phyloP scores from a whole-genome alignment of 2,888 invertebrate species.

The Aspidapion aeneum region DNA sequence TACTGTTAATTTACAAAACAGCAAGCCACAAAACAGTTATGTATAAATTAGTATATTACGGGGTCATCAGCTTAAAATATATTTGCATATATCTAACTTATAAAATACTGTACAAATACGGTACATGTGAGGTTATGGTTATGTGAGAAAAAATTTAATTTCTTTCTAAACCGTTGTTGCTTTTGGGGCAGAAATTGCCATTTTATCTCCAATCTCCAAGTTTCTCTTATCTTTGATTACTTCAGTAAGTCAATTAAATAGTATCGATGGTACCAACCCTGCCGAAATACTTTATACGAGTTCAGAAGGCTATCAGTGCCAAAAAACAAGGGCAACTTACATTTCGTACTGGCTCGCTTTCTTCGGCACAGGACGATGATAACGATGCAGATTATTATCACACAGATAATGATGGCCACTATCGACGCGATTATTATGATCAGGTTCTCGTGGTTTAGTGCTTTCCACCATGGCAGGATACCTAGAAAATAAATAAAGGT shows the following conservation, averaged over 20 bases:
- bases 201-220: no score
- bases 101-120: no score
- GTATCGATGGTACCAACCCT: not conserved
- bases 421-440: conserved; percentile 68
- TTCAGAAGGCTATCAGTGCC: conserved; percentile 7
- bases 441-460: conserved; percentile 71
- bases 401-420: conserved; percentile 66
- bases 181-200: no score
- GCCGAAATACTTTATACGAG: not conserved
- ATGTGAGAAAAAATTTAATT: no score
- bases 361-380: conserved; percentile 82
- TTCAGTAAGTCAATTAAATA: not conserved
- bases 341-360: conserved; percentile 77
- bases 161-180: no score
- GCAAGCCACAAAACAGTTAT: no score
- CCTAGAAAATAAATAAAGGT: conserved; percentile 52
- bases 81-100: no score
- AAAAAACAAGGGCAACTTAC: conserved; percentile 55
- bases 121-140: no score
- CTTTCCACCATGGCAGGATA: conserved; percentile 76
- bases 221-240: no score
- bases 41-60: no score
- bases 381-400: conserved; percentile 82
- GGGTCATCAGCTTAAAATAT: no score
- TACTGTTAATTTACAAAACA: no score